Evolutionary conservation across 1,140 invertebrate genomes (phyloP), one percentile per base, ranked within the genome.

Genomic region (Euglossa dilemma): DNA sequence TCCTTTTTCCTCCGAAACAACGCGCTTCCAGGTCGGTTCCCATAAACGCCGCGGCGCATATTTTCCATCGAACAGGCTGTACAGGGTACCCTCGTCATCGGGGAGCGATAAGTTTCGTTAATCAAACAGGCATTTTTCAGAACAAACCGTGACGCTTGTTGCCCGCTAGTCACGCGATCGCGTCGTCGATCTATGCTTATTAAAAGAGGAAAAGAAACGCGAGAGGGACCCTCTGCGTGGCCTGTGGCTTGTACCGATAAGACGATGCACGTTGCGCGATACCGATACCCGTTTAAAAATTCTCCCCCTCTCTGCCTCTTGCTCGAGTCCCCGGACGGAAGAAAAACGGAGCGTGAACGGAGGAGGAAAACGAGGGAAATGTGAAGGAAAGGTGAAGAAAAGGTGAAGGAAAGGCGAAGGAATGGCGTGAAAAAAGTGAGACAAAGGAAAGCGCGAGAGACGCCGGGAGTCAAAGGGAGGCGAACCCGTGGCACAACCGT

Each of bases 171-270:
- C 72, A 74, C 72, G 72, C 72, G 72, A 74, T 59, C 36, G 16
- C 23, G 16, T 14, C 20, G 43, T 45, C 71, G 36, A 45, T 50
- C 43, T 28, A 63, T 23, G 5, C 20, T 71, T 71, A 71, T 63
- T 50, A 66, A 77, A 28, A 18, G 25, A 43, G 7, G 16, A n/a
- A 5, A 12, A 4, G 6, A 7, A n/a, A 18, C 20, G n/a, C 16
- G 67, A 70, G 9, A 36, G 36, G 4, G 36, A 36, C 36, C 36
- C 36, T 36, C 16, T 16, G 23, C 47, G 43, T 73, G 52, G 56
- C 36, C 45, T 20, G 18, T 18, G 63, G 50, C 25, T n/a, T 23
- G 69, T 69, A 66, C 69, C 45, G 76, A 78, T 78, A 77, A 64
- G 28, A 16, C 43, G 47, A n/a, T n/a, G 45, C 50, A 36, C 57